Conservation (phyloP, 2,113 vertebrate species). For the Trachemys scripta region DNA sequence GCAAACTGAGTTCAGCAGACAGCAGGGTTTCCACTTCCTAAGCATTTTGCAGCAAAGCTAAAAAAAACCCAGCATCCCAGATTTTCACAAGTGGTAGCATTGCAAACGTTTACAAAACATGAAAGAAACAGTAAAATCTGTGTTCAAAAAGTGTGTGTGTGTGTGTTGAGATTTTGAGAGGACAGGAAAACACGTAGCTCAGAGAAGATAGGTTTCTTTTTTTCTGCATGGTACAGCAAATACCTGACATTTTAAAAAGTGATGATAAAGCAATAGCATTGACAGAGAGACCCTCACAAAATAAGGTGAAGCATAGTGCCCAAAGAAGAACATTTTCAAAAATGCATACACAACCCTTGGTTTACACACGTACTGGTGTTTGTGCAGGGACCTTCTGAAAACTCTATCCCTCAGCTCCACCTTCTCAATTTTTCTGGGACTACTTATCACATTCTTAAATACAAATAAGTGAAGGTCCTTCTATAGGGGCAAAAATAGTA, state of each 20-base stretch:
- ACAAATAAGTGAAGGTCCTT: not conserved
- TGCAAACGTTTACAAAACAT: constrained; percentile 71
- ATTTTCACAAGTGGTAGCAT: constrained; percentile 60
- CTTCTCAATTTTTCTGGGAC: not conserved
- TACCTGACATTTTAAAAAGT: not conserved
- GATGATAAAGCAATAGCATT: not conserved
- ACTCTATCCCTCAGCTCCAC: not conserved
- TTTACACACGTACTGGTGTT: not conserved
- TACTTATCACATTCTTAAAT: not conserved
- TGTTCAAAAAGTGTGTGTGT: constrained; percentile 40
- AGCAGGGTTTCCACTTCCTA: constrained; percentile 51
- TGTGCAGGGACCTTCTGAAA: not conserved
- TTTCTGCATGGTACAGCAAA: not conserved
- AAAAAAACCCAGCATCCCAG: constrained; percentile 68
- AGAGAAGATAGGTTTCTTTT: not conserved
- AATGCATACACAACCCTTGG: not conserved
- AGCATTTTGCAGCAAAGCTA: constrained; percentile 67
- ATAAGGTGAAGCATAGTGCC: not conserved
- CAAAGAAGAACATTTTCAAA: not conserved
- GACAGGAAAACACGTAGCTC: not conserved
- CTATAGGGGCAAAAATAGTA: not conserved
- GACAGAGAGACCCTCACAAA: not conserved
- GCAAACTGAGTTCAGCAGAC: constrained; percentile 65
- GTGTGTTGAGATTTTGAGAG: constrained; percentile 49
- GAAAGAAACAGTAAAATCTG: constrained; percentile 70